Conservation (phyloP, 2,888 invertebrate genomes). For the Idaea straminata region DNA sequence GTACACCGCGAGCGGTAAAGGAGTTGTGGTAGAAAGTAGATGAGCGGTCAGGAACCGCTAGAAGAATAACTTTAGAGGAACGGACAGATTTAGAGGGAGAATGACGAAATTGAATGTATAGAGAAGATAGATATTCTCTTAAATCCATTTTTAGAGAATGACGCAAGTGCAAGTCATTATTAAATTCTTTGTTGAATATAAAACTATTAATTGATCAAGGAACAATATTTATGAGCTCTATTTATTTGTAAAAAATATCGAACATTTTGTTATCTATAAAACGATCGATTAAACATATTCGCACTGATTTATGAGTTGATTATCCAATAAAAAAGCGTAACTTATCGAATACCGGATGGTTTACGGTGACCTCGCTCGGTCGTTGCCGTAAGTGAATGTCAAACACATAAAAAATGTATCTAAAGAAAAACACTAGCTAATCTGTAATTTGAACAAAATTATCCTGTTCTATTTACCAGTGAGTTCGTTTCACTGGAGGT, state of each 20-base stretch:
- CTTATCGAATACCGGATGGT: constrained; percentile 49
- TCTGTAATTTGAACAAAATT: neutral
- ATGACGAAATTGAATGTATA: too few relatives aligned
- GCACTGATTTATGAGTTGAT: constrained; percentile 22
- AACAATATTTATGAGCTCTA: neutral
- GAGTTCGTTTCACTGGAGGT: neutral
- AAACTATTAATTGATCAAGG: neutral
- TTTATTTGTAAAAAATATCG: neutral
- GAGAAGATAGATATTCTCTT: too few relatives aligned
- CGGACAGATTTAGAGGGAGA: too few relatives aligned
- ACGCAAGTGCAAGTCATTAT: neutral
- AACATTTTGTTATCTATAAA: constrained; percentile 9
- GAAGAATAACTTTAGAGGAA: too few relatives aligned
- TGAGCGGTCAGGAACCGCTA: too few relatives aligned
- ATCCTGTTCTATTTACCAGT: neutral
- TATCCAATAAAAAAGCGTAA: constrained; percentile 41
- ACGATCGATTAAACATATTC: constrained; percentile 19
- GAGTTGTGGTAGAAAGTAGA: too few relatives aligned
- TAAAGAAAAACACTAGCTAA: constrained; percentile 30
- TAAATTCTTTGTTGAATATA: neutral
- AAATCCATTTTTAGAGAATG: neutral
- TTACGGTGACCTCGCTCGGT: constrained; percentile 59
- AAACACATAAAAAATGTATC: constrained; percentile 39
- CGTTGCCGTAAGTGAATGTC: constrained; percentile 66
- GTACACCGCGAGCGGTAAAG: too few relatives aligned